Conservation (phyloP, 1,140 invertebrate genomes). For the Cherax quadricarinatus region DNA sequence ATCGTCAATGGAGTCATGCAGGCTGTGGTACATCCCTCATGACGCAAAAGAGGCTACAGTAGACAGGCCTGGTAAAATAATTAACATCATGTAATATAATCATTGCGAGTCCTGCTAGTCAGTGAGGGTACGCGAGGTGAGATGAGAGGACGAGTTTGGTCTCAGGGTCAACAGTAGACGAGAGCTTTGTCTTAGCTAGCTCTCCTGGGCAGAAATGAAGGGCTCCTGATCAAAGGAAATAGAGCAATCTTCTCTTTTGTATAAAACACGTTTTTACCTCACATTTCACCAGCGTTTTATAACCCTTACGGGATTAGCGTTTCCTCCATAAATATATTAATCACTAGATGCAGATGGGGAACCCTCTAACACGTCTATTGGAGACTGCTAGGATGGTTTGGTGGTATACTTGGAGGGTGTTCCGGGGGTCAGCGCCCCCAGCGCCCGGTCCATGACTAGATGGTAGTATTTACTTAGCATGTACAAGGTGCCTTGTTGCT, state of each 20-base stretch:
- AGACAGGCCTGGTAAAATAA: background rate
- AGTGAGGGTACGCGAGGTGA: constrained; percentile 18
- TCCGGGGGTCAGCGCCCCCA: too few species aligned
- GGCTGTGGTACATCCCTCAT: background rate
- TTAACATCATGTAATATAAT: constrained; percentile 1
- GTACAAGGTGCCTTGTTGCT: background rate
- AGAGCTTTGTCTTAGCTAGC: too few species aligned
- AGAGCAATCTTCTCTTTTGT: too few species aligned
- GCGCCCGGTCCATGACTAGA: too few species aligned
- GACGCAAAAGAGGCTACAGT: constrained; percentile 6
- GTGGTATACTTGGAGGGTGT: background rate
- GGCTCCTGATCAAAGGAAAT: too few species aligned
- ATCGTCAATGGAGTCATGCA: background rate
- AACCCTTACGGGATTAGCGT: too few species aligned
- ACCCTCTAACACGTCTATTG: background rate
- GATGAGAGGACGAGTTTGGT: background rate
- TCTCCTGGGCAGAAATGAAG: too few species aligned
- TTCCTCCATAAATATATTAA: too few species aligned
- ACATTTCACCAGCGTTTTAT: too few species aligned
- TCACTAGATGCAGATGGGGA: too few species aligned
- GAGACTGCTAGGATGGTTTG: constrained; percentile 13
- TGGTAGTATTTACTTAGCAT: background rate
- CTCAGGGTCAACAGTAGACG: background rate
- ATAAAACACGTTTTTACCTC: too few species aligned
- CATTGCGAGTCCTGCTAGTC: constrained; percentile 58